Base-by-base conservation (phyloP, 2,113 vertebrate species). In the Uria aalge region DNA sequence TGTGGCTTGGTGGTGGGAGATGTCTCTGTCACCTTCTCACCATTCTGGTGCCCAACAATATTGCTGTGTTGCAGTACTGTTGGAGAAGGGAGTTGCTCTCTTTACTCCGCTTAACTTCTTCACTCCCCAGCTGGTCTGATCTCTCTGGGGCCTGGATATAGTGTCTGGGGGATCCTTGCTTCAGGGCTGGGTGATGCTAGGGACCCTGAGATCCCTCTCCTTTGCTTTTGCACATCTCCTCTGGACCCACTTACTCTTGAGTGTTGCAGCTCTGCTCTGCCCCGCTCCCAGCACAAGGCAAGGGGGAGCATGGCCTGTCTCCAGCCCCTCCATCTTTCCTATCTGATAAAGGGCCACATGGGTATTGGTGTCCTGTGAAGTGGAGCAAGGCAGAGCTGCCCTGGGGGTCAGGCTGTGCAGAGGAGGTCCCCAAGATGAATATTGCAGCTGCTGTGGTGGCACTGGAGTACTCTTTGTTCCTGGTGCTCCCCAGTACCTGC, bases 261-360 rank as follows among this genome's bases (percentile, higher is more conserved):
- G 29, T 13, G 34, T 27, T 60, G 83, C 83, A 66, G 77, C 64
- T 87, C 76, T 73, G 96, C 72, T 30, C 53, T 73, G 80, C 52
- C 40, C 83, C 41, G 3, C 67, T 67, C 47, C 69, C 14, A 21
- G 67, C 40, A 22, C 60, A 23, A 41, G 89, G 41, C 0, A 1
- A 80, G 48, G 75, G 23, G 68, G 19, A 34, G 10, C 1, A 2
- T 34, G 69, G 43, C 41, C 7, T 29, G 15, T 36, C 41, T 69
- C 24, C 60, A 71, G 0, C 14, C 34, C 21, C 12, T 81, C 18
- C 9, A 3, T 3, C 5, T 12, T 7, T 29, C 66, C 93, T 59
- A 7, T 6, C 40, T 50, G 48, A 48, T 10, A 15, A 12, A 13
- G 27, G 47, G 20, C 63, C 40, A 1, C 1, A 0, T 4, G 34